A percentile compares a stretch with the other conserved stretches of the same genome.
phyloP scores from a whole-genome alignment of 2,113 vertebrate genomes.

The Axis porcinus region DNA sequence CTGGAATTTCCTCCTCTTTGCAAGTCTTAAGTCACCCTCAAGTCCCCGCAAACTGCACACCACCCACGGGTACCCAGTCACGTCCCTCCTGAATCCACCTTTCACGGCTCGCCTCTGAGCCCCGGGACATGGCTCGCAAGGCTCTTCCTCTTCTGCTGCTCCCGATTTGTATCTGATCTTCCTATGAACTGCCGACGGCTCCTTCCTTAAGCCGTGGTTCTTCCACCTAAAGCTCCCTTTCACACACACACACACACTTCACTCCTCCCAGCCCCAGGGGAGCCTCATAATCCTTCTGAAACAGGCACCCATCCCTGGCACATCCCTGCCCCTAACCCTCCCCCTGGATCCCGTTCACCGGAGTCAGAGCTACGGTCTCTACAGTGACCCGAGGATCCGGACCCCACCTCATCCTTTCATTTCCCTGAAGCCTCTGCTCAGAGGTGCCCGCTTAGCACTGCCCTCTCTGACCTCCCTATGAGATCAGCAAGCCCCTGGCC shows the following conservation, averaged over 20 bases:
- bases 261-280: not conserved
- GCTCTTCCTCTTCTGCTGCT: no score
- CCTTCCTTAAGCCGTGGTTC: not conserved
- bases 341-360: not conserved
- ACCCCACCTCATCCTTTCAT: not conserved
- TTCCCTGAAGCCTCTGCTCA: not conserved
- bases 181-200: not conserved
- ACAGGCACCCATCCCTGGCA: not conserved
- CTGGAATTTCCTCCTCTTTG: not conserved
- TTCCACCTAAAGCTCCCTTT: not conserved
- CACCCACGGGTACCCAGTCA: rapidly evolving
- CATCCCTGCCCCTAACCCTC: not conserved
- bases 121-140: rapidly evolving
- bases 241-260: not conserved
- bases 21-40: not conserved
- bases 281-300: not conserved
- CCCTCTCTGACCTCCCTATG: not conserved
- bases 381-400: no score
- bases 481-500: not conserved
- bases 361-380: not conserved
- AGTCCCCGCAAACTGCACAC: rapidly evolving
- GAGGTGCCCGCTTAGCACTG: not conserved
- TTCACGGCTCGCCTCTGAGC: not conserved
- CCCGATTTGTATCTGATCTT: not conserved
- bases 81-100: rapidly evolving